Conservation (phyloP, 2,888 invertebrate species). For the Sepioteuthis lessoniana region DNA sequence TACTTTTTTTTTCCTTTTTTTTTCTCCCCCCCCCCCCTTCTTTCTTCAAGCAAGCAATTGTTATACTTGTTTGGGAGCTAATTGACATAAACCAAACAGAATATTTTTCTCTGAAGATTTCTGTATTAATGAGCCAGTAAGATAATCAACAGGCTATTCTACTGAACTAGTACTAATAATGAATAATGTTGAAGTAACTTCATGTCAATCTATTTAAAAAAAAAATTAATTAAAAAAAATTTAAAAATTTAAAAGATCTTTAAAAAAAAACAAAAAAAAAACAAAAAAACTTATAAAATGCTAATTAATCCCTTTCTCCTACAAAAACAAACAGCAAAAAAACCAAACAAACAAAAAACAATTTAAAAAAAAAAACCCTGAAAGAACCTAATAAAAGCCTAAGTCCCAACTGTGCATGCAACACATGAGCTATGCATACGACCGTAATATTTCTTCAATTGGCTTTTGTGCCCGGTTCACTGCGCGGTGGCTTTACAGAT, state of each 20-base stretch:
- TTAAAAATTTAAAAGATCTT: too few relatives aligned
- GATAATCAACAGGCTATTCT: constrained; percentile 36
- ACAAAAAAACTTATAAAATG: neutral
- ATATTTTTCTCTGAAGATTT: constrained; percentile 44
- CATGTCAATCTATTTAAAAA: neutral
- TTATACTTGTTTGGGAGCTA: neutral
- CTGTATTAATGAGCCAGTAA: constrained; percentile 46
- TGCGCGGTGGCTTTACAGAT: constrained; percentile 33
- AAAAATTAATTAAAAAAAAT: neutral
- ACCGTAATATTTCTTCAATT: constrained; percentile 23
- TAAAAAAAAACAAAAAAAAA: too few relatives aligned
- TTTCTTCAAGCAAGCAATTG: neutral
- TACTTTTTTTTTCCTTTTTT: neutral
- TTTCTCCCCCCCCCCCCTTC: neutral
- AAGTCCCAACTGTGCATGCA: constrained; percentile 23
- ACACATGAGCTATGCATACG: constrained; percentile 11
- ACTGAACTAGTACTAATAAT: constrained; percentile 40
- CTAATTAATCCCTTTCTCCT: neutral
- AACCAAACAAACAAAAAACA: neutral
- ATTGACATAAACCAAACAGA: constrained; percentile 23
- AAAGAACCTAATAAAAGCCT: neutral
- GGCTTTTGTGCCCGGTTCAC: constrained; percentile 14
- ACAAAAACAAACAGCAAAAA: neutral
- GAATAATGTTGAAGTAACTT: neutral
- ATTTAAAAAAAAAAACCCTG: too few relatives aligned